Conservation (phyloP, 2,888 invertebrate species). For the Drosophila kuntzei region DNA sequence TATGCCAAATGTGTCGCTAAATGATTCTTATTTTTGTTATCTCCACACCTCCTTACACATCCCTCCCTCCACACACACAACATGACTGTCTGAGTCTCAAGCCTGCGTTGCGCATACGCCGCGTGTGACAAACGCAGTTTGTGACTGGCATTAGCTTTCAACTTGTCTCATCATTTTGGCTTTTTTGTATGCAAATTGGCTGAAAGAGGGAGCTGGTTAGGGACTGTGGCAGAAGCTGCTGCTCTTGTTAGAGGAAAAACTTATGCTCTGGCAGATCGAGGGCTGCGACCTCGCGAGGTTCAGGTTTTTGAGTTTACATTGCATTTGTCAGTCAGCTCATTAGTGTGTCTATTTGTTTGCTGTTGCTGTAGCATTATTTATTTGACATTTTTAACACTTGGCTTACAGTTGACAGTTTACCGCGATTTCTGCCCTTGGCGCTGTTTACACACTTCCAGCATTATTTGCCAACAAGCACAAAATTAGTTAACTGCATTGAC, state of each 20-base stretch:
- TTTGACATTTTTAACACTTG: conserved; percentile 74
- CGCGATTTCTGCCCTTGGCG: conserved; percentile 48
- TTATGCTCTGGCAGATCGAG: conserved; percentile 52
- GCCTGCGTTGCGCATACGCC: conserved; percentile 65
- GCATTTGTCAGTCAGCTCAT: conserved; percentile 69
- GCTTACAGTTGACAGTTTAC: conserved; percentile 46
- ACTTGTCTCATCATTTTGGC: conserved; percentile 36
- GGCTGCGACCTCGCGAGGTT: conserved; percentile 34
- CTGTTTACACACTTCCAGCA: conserved; percentile 46
- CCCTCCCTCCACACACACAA: neutral
- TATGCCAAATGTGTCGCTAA: conserved; percentile 79
- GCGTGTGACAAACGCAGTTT: conserved; percentile 50
- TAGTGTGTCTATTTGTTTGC: conserved; percentile 55
- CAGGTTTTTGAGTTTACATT: conserved; percentile 52
- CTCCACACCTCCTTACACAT: neutral
- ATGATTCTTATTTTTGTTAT: conserved; percentile 57
- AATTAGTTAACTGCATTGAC: conserved; percentile 64
- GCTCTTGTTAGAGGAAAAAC: conserved; percentile 43
- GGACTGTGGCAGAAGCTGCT: neutral
- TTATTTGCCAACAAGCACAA: conserved; percentile 61
- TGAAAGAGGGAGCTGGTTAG: neutral
- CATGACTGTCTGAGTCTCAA: conserved; percentile 9
- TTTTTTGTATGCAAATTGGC: conserved; percentile 74
- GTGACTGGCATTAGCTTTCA: conserved; percentile 47
- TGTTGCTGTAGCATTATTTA: conserved; percentile 65